phyloP scores from a whole-genome alignment of 2,888 invertebrate species.

The Carpatolechia fugitivella region DNA sequence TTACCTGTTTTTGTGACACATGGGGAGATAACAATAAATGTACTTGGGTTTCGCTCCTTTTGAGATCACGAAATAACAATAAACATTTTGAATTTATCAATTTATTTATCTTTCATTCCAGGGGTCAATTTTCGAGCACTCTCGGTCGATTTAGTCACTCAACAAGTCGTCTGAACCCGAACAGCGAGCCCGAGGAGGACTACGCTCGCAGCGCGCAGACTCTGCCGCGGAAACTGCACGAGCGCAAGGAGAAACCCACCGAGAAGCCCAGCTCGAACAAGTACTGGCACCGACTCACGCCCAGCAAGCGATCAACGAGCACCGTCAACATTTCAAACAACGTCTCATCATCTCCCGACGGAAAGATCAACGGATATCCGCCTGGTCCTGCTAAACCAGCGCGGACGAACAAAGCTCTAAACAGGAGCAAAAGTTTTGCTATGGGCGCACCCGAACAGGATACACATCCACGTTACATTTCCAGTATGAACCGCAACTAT shows the following conservation, averaged over 20 bases:
- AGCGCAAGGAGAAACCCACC: constrained; percentile 65
- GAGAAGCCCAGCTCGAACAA: constrained; percentile 68
- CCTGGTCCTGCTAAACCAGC: constrained; percentile 88
- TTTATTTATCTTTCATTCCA: constrained; percentile 56
- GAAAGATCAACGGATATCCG: constrained; percentile 67
- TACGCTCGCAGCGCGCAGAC: constrained; percentile 85
- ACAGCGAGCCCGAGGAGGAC: constrained; percentile 72
- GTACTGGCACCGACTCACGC: constrained; percentile 73
- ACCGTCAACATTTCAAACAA: constrained; percentile 82
- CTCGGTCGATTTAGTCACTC: constrained; percentile 91
- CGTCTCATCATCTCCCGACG: constrained; percentile 54
- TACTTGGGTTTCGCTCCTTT: constrained; percentile 57
- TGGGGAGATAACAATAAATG: constrained; percentile 52
- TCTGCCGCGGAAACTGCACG: constrained; percentile 83
- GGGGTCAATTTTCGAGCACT: constrained; percentile 85
- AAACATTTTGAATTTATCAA: constrained; percentile 41
- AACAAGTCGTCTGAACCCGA: constrained; percentile 83
- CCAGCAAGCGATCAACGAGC: constrained; percentile 78
- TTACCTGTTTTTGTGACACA: constrained; percentile 60
- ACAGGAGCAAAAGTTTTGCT: constrained; percentile 92
- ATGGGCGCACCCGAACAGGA: constrained; percentile 83
- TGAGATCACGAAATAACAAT: constrained; percentile 43
- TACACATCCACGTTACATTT: constrained; percentile 68
- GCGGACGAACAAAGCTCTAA: constrained; percentile 86
- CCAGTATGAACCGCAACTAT: constrained; percentile 70